Evolutionary conservation across 2,797 vertebrate species (phyloP), one percentile per base, ranked within the genome.

Genomic region (Euphonia xanthogaster): DNA sequence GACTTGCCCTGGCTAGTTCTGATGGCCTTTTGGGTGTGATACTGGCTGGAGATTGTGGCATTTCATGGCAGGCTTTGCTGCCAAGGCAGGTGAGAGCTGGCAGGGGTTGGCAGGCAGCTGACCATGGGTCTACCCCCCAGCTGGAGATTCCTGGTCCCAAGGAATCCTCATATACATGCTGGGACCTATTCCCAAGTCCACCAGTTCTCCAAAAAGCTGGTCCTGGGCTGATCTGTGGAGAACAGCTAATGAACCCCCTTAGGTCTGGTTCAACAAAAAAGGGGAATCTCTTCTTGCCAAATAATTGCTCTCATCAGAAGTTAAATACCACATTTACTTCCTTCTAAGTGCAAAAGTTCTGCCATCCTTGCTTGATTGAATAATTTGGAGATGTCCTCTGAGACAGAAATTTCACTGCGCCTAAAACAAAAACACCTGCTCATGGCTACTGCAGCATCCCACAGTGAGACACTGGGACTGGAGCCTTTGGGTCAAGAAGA

Each of bases 21-120:
- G 9, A 67, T 94, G 58, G 79, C 12, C 55, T 76, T 88, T 91
- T 3, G n/a, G 70, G 67, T 91, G 86, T 57, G 74, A 76, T 66
- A 62, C 23, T 94, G 73, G 22, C 44, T 96, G 76, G 79, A 96
- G 94, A 86, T 81, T 57, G 76, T 84, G 88, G 51, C 60, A 76
- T 88, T 95, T 90, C 62, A 53, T 31, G 67, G 40, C 40, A 88
- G 24, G 21, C 6, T 86, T 82, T 92, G 33, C 47, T 90, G 62
- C 40, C 58, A 88, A 88, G 24, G 66, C 62, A 63, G 40, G 33
- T 55, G 51, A 48, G 87, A 83, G 37, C 54, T 94, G 82, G 50
- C 53, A 71, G 45, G 21, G 22, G 67, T 30, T 75, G 37, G 62
- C 45, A 93, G 80, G 53, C 70, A 90, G 44, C 25, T 92, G 86